Evolutionary conservation across 2,113 vertebrate genomes (phyloP).

Genomic region (Telmatochromis sp.): DNA sequence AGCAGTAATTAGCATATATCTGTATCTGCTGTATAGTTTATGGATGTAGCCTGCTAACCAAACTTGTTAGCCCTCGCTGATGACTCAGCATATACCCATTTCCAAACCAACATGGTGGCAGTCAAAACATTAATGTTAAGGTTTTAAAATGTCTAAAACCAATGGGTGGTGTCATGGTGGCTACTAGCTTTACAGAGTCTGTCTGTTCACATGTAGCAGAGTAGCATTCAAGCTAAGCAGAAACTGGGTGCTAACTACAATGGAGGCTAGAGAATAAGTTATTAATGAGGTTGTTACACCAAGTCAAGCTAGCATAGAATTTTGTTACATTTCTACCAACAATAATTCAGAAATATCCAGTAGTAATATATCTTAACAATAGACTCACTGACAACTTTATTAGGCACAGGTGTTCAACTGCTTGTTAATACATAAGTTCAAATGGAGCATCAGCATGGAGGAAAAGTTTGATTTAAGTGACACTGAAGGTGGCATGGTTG

Average conservation of each 20-base stretch:
- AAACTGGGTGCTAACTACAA: neutral
- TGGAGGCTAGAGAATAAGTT: neutral
- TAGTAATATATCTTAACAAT: neutral
- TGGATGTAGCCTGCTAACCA: neutral
- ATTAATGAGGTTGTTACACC: neutral
- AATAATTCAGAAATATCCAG: neutral
- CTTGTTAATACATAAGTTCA: accelerated
- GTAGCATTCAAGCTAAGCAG: neutral
- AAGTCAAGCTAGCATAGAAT: neutral
- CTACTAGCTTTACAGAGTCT: neutral
- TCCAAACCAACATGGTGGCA: neutral
- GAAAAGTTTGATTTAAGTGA: neutral
- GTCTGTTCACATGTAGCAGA: neutral
- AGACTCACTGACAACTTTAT: neutral
- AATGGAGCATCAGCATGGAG: neutral
- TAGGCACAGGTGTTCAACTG: accelerated
- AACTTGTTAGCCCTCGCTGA: neutral
- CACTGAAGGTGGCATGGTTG: neutral
- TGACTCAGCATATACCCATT: no score
- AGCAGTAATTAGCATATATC: neutral
- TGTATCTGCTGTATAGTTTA: neutral
- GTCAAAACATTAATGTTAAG: neutral
- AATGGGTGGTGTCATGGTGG: neutral
- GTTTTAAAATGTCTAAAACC: neutral
- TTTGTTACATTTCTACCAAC: neutral